These are phyloP conservation scores for Isaurus tuberculatus DNA, from an alignment of 92 coral and sea anemone genomes.

Conservation along the genomic window DNA sequence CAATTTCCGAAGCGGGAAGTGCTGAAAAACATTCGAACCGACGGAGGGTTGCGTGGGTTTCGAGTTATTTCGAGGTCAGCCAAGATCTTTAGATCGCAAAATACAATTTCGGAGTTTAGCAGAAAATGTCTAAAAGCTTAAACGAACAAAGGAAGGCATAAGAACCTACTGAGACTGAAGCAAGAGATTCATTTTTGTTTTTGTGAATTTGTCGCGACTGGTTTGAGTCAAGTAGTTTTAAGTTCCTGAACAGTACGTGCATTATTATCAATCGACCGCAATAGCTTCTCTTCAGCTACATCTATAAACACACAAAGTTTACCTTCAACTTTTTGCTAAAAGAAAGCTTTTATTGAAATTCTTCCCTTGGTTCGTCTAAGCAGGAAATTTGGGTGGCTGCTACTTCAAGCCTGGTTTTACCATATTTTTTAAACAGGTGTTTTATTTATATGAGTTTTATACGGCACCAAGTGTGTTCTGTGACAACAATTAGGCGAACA, in stretches of 20 bases:
- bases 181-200: neutral
- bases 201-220: neutral
- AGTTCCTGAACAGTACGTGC: neutral
- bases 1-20: constrained; percentile 32
- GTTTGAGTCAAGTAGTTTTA: neutral
- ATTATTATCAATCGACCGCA: neutral
- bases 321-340: neutral
- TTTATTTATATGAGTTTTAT: neutral
- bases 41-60: constrained; percentile 19
- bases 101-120: neutral
- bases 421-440: neutral
- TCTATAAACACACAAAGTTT: neutral
- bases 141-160: neutral
- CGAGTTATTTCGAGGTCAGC: neutral
- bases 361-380: neutral
- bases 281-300: neutral
- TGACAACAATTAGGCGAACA: neutral
- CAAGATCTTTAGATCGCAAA: neutral
- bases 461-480: neutral
- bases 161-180: neutral
- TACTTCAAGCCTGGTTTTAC: neutral
- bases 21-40: neutral
- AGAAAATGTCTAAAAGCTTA: neutral
- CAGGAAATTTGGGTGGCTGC: neutral
- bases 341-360: neutral